phyloP scores from a whole-genome alignment of 2,113 vertebrate genomes.

The Dromiciops gliroides region DNA sequence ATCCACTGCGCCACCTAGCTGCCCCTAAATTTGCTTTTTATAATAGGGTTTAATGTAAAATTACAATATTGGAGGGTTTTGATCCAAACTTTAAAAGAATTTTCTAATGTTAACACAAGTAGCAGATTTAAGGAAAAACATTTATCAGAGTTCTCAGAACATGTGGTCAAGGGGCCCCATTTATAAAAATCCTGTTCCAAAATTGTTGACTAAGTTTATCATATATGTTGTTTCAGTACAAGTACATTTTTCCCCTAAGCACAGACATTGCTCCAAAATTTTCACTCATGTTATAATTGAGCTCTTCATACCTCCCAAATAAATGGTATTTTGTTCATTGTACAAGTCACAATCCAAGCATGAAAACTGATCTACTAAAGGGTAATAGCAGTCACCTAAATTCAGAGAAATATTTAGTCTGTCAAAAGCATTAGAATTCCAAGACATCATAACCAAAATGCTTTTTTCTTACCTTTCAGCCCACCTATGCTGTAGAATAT shows the following conservation, averaged over 20 bases:
- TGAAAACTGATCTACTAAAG: not conserved
- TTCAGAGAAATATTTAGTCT: slow-evolving; percentile 11
- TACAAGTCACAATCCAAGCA: not conserved
- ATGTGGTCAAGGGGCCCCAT: not conserved
- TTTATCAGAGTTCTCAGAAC: slow-evolving; percentile 4
- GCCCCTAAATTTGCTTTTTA: slow-evolving; percentile 25
- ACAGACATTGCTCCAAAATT: not conserved
- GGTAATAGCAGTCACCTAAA: slow-evolving; percentile 2
- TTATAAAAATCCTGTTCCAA: not conserved
- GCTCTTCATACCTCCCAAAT: not conserved
- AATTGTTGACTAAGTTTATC: not conserved
- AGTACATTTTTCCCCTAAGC: not conserved
- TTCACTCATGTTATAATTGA: not conserved
- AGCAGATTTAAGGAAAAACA: not conserved
- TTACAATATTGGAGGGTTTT: not conserved
- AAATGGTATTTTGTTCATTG: slow-evolving; percentile 18
- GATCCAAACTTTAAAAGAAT: not conserved
- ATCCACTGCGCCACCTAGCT: too few relatives aligned
- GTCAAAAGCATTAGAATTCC: not conserved
- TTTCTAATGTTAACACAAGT: not conserved
- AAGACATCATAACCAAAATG: not conserved
- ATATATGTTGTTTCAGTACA: not conserved
- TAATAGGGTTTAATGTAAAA: slow-evolving; percentile 7
- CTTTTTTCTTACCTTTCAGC: not conserved
- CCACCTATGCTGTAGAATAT: not conserved